Base-by-base conservation (phyloP, 2,113 vertebrate genomes). In the Epinephelus lanceolatus region DNA sequence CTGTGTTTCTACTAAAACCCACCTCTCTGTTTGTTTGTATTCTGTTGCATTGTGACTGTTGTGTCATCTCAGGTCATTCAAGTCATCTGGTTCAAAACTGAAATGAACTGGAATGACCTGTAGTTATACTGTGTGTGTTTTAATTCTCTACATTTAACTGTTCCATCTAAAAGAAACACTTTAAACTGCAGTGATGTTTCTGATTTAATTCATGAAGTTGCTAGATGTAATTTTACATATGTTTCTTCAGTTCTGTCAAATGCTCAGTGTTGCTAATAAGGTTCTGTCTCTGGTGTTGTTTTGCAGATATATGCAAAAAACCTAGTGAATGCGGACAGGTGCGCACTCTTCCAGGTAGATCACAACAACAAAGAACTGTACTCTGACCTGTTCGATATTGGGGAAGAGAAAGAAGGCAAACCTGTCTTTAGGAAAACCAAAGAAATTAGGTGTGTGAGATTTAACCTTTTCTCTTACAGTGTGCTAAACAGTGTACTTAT, bases 231-330 rank as follows among this genome's bases (percentile, higher is more conserved):
- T 49, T 56, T 45, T 42, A 17, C 17, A 47, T 71, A 56, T 62
- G 18, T 52, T 63, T 60, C 62, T 25, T 3, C 4, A 12, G 21
- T 56, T 23, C 8, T 30, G 61, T 78, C 1, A 10, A 30, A 73
- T 30, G 53, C 49, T 56, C 18, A 19, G 3, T 79, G 70, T 65
- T 62, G 23, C 67, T 87, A 21, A 80, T 52, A 75, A 86, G 27
- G 4, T 17, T 69, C n/a, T 80, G 68, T 59, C 21, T 14, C 27
- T 84, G 90, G 71, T 88, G 18, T 86, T 95, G 89, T 83, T 86
- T 93, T 95, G 17, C 94, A 99, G 98, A 99, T 99, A 97, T 99
- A 99, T 97, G 98, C 98, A 97, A 99, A 99, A 96, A 99, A 99
- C 95, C 96, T 99, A 96, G 98, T 99, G 96, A 99, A 98, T 91